Evolutionary conservation across 2,797 vertebrate genomes (phyloP), one percentile per base, ranked within the genome.

Genomic region (Lagocephalus sceleratus): DNA sequence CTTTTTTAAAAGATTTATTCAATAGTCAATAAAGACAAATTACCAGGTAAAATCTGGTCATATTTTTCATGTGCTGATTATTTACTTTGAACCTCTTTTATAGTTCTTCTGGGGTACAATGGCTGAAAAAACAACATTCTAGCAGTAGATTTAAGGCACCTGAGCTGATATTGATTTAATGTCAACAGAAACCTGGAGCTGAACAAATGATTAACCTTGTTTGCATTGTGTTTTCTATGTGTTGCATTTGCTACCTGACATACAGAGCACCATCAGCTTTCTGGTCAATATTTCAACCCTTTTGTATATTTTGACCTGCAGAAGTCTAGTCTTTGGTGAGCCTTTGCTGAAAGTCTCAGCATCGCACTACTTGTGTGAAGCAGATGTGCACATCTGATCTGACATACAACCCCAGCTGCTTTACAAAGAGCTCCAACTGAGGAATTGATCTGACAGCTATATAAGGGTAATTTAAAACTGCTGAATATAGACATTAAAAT

Each of bases 381-480:
- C 64, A 56, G 66, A 84, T 72, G 81, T 73, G 76, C 57, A 71
- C 75, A 58, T 78, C 57, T 52, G 74, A 78, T 84, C 81, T 80
- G 83, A 82, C 79, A 72, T 69, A 71, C 75, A 51, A 68, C 16
- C 16, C n/a, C 40, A 17, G 70, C 66, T 64, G 68, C 79, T 82
- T 79, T 74, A 81, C 78, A 85, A 62, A 80, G 77, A 78, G 9
- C 76, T 77, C 83, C 78, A 65, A 53, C 82, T 84, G 84, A 88
- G 85, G 84, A 89, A 90, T 88, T 85, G 83, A 88, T 86, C 78
- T 82, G 87, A 88, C 88, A 88, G 62, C 68, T 84, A 84, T 86
- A 83, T 85, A 87, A 85, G 81, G 79, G 78, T 84, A 88, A 88
- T 85, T 87, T 87, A 83, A 82, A 35, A 14, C 32, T 35, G 32